A percentile compares a stretch with the other conserved stretches of the same genome.
Evolutionary conservation across 2,113 vertebrate genomes (phyloP).

Genomic region (Oryzias melastigma): DNA sequence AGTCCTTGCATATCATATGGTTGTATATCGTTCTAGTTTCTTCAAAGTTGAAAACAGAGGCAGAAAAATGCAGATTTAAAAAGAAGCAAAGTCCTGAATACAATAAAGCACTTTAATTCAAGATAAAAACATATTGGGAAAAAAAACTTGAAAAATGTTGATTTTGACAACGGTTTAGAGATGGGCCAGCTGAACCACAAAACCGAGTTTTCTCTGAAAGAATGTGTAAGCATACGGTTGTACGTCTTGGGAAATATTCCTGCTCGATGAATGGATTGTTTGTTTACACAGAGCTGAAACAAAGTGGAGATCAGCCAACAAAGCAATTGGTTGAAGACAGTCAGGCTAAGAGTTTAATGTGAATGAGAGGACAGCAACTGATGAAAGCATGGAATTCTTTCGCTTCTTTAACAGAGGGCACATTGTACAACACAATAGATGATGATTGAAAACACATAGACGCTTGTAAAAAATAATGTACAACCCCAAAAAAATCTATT

Average conservation of each 20-base stretch:
- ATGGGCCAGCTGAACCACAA: slow-evolving; percentile 52
- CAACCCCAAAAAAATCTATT: neutral
- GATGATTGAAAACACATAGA: neutral
- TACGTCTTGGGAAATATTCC: slow-evolving; percentile 55
- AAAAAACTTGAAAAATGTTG: slow-evolving; percentile 33
- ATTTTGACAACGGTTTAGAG: slow-evolving; percentile 45
- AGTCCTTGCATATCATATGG: too few species aligned
- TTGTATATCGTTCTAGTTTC: too few species aligned
- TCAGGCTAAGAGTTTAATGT: slow-evolving; percentile 1
- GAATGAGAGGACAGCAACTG: slow-evolving; percentile 10
- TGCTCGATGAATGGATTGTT: slow-evolving; percentile 53
- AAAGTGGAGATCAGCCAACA: slow-evolving; percentile 28
- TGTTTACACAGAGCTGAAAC: slow-evolving; percentile 53
- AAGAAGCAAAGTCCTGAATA: slow-evolving; percentile 3
- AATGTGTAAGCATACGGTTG: slow-evolving; percentile 70
- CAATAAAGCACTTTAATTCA: neutral
- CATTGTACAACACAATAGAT: neutral
- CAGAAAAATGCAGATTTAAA: too few species aligned
- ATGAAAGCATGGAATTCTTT: slow-evolving; percentile 7
- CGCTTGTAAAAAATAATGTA: too few species aligned
- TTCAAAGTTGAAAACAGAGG: too few species aligned
- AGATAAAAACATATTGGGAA: slow-evolving; percentile 2
- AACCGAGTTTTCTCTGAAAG: slow-evolving; percentile 44
- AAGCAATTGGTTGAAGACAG: slow-evolving; percentile 20
- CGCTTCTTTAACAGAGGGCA: neutral